Conservation (phyloP, 2,113 vertebrate genomes). For the Drymodes brunneopygia region DNA sequence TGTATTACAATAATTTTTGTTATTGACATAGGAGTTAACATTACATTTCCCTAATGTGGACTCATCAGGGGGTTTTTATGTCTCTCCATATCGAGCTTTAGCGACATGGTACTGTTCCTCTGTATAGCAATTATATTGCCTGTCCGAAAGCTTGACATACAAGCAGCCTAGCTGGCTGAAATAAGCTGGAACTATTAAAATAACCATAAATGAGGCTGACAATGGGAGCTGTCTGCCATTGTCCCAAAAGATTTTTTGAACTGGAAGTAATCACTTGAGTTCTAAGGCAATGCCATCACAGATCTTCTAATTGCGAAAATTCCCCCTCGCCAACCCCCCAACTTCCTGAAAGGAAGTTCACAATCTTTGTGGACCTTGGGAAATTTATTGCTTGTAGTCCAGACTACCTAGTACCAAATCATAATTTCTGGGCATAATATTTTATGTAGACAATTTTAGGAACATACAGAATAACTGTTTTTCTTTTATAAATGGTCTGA, state of each 20-base stretch:
- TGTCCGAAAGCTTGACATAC: slow-evolving; percentile 30
- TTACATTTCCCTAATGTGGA: slow-evolving; percentile 27
- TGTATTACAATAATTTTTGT: slow-evolving; percentile 28
- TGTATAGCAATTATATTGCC: slow-evolving; percentile 44
- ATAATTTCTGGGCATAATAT: background rate
- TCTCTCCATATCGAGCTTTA: background rate
- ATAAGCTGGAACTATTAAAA: slow-evolving; percentile 74
- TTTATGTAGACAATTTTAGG: background rate
- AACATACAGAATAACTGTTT: background rate
- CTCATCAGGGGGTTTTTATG: slow-evolving; percentile 23
- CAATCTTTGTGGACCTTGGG: background rate
- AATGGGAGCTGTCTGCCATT: slow-evolving; percentile 74
- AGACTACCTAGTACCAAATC: background rate
- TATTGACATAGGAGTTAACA: background rate
- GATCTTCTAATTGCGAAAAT: slow-evolving; percentile 63
- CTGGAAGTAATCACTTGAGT: slow-evolving; percentile 81
- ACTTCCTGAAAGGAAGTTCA: slow-evolving; percentile 46
- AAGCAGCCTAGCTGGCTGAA: slow-evolving; percentile 46
- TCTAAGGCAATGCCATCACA: slow-evolving; percentile 57
- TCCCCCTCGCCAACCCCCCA: background rate
- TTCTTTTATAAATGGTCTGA: background rate
- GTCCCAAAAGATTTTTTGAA: slow-evolving; percentile 79
- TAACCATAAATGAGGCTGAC: slow-evolving; percentile 72
- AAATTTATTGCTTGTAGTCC: background rate
- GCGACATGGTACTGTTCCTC: slow-evolving; percentile 7